phyloP scores from a whole-genome alignment of 2,113 vertebrate genomes.

The Brachionichthys hirsutus region DNA sequence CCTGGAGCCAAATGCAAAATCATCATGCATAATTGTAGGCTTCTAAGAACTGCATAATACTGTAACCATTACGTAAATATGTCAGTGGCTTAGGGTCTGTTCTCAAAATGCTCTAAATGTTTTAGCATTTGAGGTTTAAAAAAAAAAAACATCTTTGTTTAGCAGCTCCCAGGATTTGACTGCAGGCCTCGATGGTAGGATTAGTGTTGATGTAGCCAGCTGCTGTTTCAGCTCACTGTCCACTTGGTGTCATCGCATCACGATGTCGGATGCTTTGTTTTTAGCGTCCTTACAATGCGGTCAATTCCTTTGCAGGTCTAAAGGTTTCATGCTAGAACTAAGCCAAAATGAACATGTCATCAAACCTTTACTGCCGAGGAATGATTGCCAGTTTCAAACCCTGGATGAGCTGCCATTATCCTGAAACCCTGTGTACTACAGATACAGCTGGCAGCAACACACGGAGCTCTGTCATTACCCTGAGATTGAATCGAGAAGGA shows the following conservation, averaged over 20 bases:
- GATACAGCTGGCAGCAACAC: constrained; percentile 32
- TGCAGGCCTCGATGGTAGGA: too few species aligned
- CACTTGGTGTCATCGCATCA: too few species aligned
- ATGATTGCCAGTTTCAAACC: constrained; percentile 39
- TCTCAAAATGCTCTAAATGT: constrained; percentile 18
- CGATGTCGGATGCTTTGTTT: too few species aligned
- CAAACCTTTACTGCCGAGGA: constrained; percentile 32
- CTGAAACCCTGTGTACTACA: constrained; percentile 15
- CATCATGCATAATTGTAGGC: neutral
- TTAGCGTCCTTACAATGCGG: too few species aligned
- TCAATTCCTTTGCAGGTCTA: too few species aligned
- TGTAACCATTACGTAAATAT: constrained; percentile 35
- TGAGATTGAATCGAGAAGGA: constrained; percentile 53
- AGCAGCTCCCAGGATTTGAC: too few species aligned
- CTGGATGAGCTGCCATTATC: constrained; percentile 50
- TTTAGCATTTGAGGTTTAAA: constrained; percentile 30
- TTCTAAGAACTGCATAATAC: constrained; percentile 12
- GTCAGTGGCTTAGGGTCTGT: constrained; percentile 21
- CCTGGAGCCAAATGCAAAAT: constrained; percentile 4
- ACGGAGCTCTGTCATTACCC: constrained; percentile 29
- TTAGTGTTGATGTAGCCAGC: too few species aligned
- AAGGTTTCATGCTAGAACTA: neutral
- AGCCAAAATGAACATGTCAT: constrained; percentile 35
- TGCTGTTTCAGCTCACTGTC: too few species aligned
- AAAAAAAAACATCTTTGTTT: constrained; percentile 13